These are phyloP conservation scores for Stegastes partitus DNA, from an alignment of 2,113 vertebrate genomes.

Conservation along the genomic window DNA sequence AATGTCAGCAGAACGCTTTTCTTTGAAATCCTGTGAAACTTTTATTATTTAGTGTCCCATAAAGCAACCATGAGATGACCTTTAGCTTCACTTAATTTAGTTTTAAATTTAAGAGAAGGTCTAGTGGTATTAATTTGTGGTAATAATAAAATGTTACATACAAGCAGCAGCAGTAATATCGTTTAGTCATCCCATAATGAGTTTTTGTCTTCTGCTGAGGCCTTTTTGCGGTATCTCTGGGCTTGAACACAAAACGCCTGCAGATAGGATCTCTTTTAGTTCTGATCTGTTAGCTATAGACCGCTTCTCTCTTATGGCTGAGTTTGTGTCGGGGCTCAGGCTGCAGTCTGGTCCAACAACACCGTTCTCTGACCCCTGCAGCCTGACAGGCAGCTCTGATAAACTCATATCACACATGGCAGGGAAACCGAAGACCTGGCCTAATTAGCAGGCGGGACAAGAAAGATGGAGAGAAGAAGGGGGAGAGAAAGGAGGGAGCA, in stretches of 20 bases:
- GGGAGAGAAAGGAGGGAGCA: conserved; percentile 19
- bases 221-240: conserved; percentile 17
- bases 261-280: conserved; percentile 11
- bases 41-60: conserved; percentile 21
- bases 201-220: conserved; percentile 17
- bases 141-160: conserved; percentile 21
- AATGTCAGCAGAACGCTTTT: background rate
- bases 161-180: conserved; percentile 6
- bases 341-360: conserved; percentile 34
- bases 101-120: background rate
- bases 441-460: conserved; percentile 69
- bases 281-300: conserved; percentile 2
- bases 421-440: conserved; percentile 74
- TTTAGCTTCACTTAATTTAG: conserved; percentile 1
- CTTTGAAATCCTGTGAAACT: background rate
- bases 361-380: conserved; percentile 55
- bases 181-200: conserved; percentile 9
- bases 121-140: conserved; percentile 8
- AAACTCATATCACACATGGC: conserved; percentile 75
- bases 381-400: conserved; percentile 66
- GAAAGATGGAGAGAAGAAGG: conserved; percentile 43
- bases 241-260: conserved; percentile 16
- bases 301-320: background rate
- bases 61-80: background rate
- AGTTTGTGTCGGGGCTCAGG: conserved; percentile 10